Conservation (phyloP, 2,888 invertebrate species). For the Scaptomyza reducta region DNA sequence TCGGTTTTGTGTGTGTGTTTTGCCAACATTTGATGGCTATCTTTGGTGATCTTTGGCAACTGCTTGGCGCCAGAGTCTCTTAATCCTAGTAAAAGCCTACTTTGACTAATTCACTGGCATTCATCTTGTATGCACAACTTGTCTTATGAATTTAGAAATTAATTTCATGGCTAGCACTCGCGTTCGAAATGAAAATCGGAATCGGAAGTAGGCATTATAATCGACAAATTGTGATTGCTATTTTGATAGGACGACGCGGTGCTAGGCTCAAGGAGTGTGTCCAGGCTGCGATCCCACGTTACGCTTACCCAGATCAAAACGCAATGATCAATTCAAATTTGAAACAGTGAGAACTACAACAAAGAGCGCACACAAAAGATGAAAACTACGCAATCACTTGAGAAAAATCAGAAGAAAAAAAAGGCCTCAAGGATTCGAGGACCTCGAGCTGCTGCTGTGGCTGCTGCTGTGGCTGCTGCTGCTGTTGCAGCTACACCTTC, state of each 20-base stretch:
- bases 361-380: slow-evolving; percentile 59
- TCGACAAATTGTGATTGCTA: slow-evolving; percentile 80
- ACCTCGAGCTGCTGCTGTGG: slow-evolving; percentile 45
- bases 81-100: slow-evolving; percentile 16
- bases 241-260: slow-evolving; percentile 60
- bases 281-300: slow-evolving; percentile 70
- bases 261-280: slow-evolving; percentile 4
- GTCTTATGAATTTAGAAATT: slow-evolving; percentile 39
- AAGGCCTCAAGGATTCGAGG: slow-evolving; percentile 65
- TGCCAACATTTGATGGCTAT: slow-evolving; percentile 75
- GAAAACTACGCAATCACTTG: slow-evolving; percentile 81
- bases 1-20: slow-evolving; percentile 54
- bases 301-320: slow-evolving; percentile 63
- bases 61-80: slow-evolving; percentile 55
- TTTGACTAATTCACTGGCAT: slow-evolving; percentile 48
- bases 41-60: slow-evolving; percentile 58
- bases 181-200: slow-evolving; percentile 21
- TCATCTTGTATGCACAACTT: slow-evolving; percentile 45
- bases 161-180: slow-evolving; percentile 61
- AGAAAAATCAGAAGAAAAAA: slow-evolving; percentile 77
- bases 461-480: slow-evolving; percentile 23
- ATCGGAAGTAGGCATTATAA: slow-evolving; percentile 79
- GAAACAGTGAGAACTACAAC: slow-evolving; percentile 71
- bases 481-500: slow-evolving; percentile 30
- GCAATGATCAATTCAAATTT: slow-evolving; percentile 79